Conservation (phyloP, 2,113 vertebrate genomes). For the Chinchilla lanigera region DNA sequence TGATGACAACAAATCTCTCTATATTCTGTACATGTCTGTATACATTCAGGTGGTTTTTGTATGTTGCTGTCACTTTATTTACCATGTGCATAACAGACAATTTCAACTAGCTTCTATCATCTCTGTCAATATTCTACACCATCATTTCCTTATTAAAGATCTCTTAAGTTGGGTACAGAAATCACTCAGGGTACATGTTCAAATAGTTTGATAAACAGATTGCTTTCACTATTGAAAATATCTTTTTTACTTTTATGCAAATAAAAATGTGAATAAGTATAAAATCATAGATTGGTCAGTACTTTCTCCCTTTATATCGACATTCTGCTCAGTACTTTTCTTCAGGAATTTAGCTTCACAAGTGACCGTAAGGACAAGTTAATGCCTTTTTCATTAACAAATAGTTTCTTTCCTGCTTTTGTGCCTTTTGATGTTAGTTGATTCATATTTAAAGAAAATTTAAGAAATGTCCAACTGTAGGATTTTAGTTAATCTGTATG, state of each 20-base stretch:
- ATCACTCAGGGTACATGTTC: neutral
- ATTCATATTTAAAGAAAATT: neutral
- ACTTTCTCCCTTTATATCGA: neutral
- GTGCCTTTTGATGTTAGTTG: neutral
- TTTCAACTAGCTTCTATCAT: neutral
- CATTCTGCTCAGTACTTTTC: neutral
- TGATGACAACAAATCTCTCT: neutral
- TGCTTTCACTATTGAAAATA: neutral
- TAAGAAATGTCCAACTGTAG: neutral
- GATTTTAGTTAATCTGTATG: neutral
- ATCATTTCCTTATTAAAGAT: neutral
- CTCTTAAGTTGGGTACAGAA: neutral
- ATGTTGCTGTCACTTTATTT: neutral
- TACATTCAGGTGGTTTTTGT: neutral
- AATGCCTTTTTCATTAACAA: neutral
- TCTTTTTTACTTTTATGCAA: neutral
- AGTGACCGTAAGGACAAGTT: neutral
- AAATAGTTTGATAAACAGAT: neutral
- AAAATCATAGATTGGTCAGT: neutral
- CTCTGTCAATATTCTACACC: neutral
- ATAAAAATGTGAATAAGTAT: neutral
- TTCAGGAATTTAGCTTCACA: conserved; percentile 18
- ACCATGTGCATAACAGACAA: neutral
- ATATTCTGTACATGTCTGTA: neutral
- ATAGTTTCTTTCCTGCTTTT: neutral